Base-by-base conservation (phyloP, 2,113 vertebrate species). In the Otocyon megalotis region DNA sequence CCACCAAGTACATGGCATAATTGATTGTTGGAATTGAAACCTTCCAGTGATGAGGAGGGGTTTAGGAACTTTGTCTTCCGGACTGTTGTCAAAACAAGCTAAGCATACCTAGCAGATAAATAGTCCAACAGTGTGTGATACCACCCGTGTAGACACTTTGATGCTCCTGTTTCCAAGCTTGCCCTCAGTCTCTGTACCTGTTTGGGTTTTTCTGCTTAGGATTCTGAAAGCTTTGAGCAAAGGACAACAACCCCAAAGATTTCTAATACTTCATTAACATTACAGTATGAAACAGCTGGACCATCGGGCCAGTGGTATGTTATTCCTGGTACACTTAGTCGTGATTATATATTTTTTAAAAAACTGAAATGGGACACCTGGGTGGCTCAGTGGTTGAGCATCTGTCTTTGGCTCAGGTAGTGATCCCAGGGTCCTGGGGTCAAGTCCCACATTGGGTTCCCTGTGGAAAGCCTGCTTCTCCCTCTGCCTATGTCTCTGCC, bases 61-160 rank as follows among this genome's bases (percentile, higher is more conserved):
- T 67, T 96, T 94, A 76, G 60, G 54, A 88, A 82, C 54, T 48
- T 87, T 72, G 72, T 92, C 81, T 94, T 82, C 88, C 63, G 2
- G 1, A 88, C 32, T 92, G 28, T 97, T 97, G 86, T 96, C 95
- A 97, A 97, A 95, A 97, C 82, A 94, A 86, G 37, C 71, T 72
- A 54, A 72, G 43, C 60, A 85, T 69, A 96, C 54, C 50, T 53
- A 93, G 37, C 35, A 93, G 89, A 96, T 92, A 80, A 91, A 88
- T 92, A 90, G 79, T 72, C 74, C 53, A 77, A 10, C 43, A 0
- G 15, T 60, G 13, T 56, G 48, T 53, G 48, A 79, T 60, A 60
- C 94, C 95, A 96, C 95, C 95, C 53, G n/a, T 0, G 7, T 63
- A 89, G 74, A 96, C 3, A 56, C n/a, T 90, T 37, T 56, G 71